These are phyloP conservation scores for Abramis brama DNA, from an alignment of 2,113 vertebrate species.

Conservation along the genomic window DNA sequence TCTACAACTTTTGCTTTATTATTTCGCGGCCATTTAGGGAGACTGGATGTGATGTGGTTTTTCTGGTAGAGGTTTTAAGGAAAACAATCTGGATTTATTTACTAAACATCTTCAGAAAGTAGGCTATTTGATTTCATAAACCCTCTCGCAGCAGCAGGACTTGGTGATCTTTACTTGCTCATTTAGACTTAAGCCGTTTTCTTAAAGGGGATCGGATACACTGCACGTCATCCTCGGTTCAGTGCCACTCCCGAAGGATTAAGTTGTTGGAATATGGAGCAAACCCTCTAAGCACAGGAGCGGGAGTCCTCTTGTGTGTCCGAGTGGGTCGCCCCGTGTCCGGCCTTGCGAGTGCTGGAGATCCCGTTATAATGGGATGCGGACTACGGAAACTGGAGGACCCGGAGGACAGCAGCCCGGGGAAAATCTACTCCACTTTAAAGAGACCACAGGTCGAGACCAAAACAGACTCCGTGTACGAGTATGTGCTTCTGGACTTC, in stretches of 20 bases:
- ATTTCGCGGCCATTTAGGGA: neutral
- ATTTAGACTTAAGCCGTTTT: conserved; percentile 4
- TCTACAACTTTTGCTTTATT: conserved; percentile 28
- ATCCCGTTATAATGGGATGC: conserved; percentile 87
- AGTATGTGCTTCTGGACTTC: conserved; percentile 95
- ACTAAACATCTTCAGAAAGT: neutral
- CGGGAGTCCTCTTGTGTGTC: conserved; percentile 33
- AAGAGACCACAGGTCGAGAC: conserved; percentile 97
- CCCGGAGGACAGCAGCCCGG: conserved; percentile 94
- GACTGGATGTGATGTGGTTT: neutral
- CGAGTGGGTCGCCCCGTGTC: conserved; percentile 54
- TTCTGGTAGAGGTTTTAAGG: neutral
- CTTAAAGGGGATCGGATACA: conserved; percentile 12
- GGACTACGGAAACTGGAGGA: conserved; percentile 95
- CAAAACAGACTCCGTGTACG: conserved; percentile 87
- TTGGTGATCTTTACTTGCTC: neutral
- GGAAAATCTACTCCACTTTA: conserved; percentile 97
- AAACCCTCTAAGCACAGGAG: neutral
- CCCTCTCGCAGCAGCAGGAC: neutral
- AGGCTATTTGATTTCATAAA: neutral
- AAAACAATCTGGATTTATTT: neutral
- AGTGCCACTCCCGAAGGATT: conserved; percentile 47
- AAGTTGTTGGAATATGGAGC: conserved; percentile 25
- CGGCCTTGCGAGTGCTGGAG: conserved; percentile 42
- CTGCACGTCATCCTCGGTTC: neutral